phyloP scores from a whole-genome alignment of 2,113 vertebrate genomes.

The Amphiprion ocellaris region DNA sequence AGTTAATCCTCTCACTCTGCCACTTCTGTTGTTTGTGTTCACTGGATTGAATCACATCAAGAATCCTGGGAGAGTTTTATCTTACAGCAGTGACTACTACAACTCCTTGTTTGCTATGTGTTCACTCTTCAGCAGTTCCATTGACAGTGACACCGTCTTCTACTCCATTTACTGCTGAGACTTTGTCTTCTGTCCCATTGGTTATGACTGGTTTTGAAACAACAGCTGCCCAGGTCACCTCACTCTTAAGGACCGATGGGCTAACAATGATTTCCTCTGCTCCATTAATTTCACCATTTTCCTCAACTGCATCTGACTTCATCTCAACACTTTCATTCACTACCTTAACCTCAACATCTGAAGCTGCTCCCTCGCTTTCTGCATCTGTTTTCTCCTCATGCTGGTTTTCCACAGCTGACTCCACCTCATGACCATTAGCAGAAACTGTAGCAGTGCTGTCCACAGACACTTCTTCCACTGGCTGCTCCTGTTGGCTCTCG shows the following conservation, averaged over 20 bases:
- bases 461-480: conserved; percentile 20
- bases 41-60: conserved; percentile 20
- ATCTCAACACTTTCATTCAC: conserved; percentile 32
- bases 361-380: conserved; percentile 11
- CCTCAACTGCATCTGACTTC: conserved; percentile 37
- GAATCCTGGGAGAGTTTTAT: conserved; percentile 38
- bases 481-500: conserved; percentile 26
- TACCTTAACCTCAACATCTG: conserved; percentile 28
- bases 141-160: conserved; percentile 37
- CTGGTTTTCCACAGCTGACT: conserved; percentile 34
- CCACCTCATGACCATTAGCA: conserved; percentile 45
- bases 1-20: conserved; percentile 31
- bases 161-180: conserved; percentile 38
- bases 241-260: conserved; percentile 55
- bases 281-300: conserved; percentile 50
- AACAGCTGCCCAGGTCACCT: conserved; percentile 65
- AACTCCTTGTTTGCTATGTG: conserved; percentile 9
- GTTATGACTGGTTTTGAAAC: conserved; percentile 59
- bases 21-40: conserved; percentile 29
- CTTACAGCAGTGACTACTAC: conserved; percentile 63
- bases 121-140: conserved; percentile 57
- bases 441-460: conserved; percentile 7
- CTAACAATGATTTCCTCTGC: neutral
- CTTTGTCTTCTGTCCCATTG: conserved; percentile 50
- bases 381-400: conserved; percentile 29